These are phyloP conservation scores for Gorilla gorilla DNA, from an alignment of 2,113 vertebrate species.

Conservation along the genomic window DNA sequence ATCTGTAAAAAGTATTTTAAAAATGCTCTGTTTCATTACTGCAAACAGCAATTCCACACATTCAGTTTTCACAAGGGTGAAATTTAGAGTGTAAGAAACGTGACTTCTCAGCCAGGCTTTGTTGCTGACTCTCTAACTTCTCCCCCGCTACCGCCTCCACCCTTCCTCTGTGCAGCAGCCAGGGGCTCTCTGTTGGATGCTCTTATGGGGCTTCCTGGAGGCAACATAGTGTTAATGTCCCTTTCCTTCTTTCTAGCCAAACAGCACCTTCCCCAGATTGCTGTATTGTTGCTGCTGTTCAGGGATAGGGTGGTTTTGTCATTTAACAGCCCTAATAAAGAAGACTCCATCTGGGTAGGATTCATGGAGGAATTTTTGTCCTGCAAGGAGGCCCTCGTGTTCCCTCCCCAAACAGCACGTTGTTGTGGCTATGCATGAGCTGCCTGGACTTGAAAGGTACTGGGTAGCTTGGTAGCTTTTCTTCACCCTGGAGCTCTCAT, in stretches of 20 bases:
- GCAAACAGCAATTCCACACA: background rate
- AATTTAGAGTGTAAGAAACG: background rate
- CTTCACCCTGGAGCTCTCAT: background rate
- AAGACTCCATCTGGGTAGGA: background rate
- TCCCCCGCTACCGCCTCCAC: accelerated
- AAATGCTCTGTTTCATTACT: background rate
- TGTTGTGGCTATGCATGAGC: background rate
- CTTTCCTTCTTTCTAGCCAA: background rate
- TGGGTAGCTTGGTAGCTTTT: background rate
- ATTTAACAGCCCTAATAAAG: background rate
- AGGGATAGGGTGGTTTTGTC: background rate
- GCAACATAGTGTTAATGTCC: too few relatives aligned
- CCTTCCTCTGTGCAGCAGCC: background rate
- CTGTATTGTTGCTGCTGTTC: background rate
- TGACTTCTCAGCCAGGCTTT: background rate
- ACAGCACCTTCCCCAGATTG: background rate
- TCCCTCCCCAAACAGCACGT: background rate
- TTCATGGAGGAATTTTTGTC: background rate
- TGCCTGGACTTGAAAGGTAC: background rate
- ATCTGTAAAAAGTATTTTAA: too few relatives aligned
- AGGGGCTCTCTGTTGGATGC: background rate
- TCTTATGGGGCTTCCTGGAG: accelerated
- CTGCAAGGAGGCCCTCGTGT: background rate
- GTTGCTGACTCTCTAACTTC: accelerated
- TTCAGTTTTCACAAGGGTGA: background rate